A percentile compares a stretch with the other conserved stretches of the same genome.
phyloP scores from a whole-genome alignment of 2,797 vertebrate species.

The Alcedo quadribrachys region DNA sequence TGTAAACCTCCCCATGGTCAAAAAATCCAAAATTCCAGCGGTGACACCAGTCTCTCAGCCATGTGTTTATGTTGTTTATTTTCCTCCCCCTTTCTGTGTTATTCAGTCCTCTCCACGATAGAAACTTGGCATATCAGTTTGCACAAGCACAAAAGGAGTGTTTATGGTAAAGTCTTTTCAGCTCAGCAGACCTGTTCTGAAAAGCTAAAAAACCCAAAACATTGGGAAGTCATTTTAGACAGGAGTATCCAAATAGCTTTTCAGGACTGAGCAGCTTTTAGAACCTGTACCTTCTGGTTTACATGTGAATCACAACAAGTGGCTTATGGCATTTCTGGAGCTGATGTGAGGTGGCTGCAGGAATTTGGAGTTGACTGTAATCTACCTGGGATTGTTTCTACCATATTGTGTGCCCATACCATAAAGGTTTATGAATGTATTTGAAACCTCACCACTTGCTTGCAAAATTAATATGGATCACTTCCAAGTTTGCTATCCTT shows the following conservation, averaged over 20 bases:
- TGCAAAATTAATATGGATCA: neutral
- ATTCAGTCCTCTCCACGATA: neutral
- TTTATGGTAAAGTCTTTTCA: neutral
- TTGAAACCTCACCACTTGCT: neutral
- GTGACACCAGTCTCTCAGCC: no score
- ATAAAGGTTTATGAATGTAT: accelerated
- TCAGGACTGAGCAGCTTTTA: neutral
- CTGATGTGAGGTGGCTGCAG: neutral
- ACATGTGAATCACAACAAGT: neutral
- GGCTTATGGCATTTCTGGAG: neutral
- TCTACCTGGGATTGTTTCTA: neutral
- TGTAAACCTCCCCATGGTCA: no score
- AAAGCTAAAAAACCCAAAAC: neutral
- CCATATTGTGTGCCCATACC: accelerated
- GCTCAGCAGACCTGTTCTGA: neutral
- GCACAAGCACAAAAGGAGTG: neutral
- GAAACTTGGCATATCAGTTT: neutral
- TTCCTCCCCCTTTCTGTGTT: no score
- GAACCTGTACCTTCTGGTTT: neutral
- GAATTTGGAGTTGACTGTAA: neutral
- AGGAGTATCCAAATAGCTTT: neutral
- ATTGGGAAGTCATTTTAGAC: neutral
- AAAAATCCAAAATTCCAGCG: no score
- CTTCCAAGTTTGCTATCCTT: neutral
- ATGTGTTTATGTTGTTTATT: no score